Evolutionary conservation across 1,140 invertebrate genomes (phyloP), one percentile per base, ranked within the genome.

Genomic region (Popillia japonica): DNA sequence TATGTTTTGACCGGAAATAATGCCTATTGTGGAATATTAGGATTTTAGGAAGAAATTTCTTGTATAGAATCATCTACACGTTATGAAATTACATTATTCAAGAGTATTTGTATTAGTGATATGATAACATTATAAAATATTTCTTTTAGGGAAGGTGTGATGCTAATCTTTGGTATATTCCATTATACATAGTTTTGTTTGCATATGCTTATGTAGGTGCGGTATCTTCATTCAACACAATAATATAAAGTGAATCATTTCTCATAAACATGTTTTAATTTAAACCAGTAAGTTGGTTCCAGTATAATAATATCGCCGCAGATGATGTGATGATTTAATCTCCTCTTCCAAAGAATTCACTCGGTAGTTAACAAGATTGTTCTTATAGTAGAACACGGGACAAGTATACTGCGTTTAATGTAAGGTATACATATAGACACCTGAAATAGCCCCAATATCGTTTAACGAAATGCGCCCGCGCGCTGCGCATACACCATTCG

Each of bases 391-490:
- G 40, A 74, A 74, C 72, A 74, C 72, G 41, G n/a, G 40, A 22
- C 34, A 42, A 74, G 14, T 42, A 74, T 74, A 44, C 40, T 44
- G 41, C 40, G 34, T 74, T 41, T 20, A 74, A 74, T 42, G 40
- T 61, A 77, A 68, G 61, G 27, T 23, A 34, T 34, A 68, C 27
- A 77, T 61, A 77, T 77, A 77, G 61, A 77, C 76, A 42, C 76
- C 76, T 77, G 61, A 77, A 77, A 77, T 77, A 77, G 34, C 76
- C 76, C 61, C 76, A 77, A 77, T 77, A 77, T 77, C 76, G 59
- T 77, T 72, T 64, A 68, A 72, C 76, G 61, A 77, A 77, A 77
- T 68, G 75, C 72, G 40, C 72, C 40, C 41, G 41, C 72, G 41
- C 72, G 72, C 17, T 22, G 72, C 34, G 61, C 61, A 68, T 55